Conservation (phyloP, 2,888 invertebrate species). For the Tricholauxania praeusta region DNA sequence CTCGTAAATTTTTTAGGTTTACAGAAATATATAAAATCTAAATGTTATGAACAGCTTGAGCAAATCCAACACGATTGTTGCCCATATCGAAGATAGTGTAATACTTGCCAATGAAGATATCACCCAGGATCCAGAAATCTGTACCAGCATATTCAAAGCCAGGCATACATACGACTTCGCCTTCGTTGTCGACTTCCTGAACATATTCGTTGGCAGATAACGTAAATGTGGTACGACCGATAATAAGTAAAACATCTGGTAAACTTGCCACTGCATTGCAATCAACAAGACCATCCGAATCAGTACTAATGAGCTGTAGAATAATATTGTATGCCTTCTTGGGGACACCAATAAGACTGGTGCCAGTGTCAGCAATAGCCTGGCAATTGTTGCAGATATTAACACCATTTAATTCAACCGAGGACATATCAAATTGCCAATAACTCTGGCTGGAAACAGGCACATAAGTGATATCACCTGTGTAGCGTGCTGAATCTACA, state of each 20-base stretch:
- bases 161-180: conserved; percentile 80
- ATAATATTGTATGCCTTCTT: conserved; percentile 72
- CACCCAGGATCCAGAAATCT: conserved; percentile 93
- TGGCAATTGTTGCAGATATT: conserved; percentile 80
- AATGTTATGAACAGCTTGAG: conserved; percentile 70
- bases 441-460: conserved; percentile 86
- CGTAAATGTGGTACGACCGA: conserved; percentile 81
- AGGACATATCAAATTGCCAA: conserved; percentile 95
- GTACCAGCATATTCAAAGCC: conserved; percentile 85
- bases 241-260: conserved; percentile 80
- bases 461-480: conserved; percentile 74
- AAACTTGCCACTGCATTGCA: conserved; percentile 81
- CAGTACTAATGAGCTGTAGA: neutral
- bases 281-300: conserved; percentile 71
- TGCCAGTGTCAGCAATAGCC: conserved; percentile 96
- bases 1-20: no score
- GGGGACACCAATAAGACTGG: conserved; percentile 94
- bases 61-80: conserved; percentile 89
- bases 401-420: conserved; percentile 70
- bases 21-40: no score
- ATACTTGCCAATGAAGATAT: conserved; percentile 94
- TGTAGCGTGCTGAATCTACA: conserved; percentile 88
- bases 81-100: conserved; percentile 95
- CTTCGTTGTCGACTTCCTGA: conserved; percentile 62
- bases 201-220: conserved; percentile 87